A percentile compares a stretch with the other conserved stretches of the same genome.
Conservation (phyloP, 1,140 invertebrate genomes). For the Acyrthosiphon pisum region DNA sequence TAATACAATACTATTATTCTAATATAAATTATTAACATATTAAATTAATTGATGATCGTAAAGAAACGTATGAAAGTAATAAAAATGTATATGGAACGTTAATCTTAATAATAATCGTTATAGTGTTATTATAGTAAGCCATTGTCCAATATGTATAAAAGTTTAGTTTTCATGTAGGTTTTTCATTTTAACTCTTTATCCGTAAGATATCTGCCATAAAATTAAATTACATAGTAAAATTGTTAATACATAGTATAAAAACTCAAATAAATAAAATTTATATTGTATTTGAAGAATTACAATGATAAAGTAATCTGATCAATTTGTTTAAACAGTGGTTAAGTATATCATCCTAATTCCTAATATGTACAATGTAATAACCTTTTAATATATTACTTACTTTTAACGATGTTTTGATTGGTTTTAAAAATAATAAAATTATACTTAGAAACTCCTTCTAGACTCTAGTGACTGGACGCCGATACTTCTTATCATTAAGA, state of each 20-base stretch:
- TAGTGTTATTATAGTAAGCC: not conserved
- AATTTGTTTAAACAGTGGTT: not conserved
- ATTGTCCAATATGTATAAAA: not conserved
- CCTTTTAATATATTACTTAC: not conserved
- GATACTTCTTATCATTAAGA: not conserved
- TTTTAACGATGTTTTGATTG: not conserved
- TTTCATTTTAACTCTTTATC: not conserved
- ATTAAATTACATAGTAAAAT: not conserved
- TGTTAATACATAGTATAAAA: not conserved
- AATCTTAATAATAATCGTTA: slow-evolving; percentile 10
- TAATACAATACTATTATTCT: no score
- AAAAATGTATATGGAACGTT: not conserved
- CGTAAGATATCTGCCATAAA: not conserved
- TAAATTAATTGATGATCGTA: not conserved
- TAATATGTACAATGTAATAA: not conserved
- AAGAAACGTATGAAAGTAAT: slow-evolving; percentile 1
- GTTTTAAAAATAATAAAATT: not conserved
- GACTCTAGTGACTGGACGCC: not conserved
- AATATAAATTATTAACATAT: not conserved
- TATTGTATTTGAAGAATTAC: not conserved
- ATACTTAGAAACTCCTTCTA: not conserved
- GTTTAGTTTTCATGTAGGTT: not conserved
- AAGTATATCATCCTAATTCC: not conserved
- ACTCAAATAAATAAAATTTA: slow-evolving; percentile 11
- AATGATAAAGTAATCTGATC: not conserved